Base-by-base conservation (phyloP, 1,140 invertebrate genomes). In the Thaumatotibia leucotreta region DNA sequence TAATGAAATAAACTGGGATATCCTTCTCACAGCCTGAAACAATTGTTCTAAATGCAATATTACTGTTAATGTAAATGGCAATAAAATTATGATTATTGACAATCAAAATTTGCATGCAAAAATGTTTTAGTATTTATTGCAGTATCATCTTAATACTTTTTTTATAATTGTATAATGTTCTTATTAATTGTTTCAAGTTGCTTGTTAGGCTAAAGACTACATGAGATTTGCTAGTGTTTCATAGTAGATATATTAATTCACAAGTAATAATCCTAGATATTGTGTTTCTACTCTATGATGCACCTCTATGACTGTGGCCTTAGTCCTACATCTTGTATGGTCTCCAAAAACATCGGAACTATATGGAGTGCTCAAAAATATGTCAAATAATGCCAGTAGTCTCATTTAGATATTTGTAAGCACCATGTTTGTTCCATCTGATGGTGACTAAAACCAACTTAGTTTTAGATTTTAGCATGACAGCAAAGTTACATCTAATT, bases 1-100 rank as follows among this genome's bases (percentile, higher is more conserved):
- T 78, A 95, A 95, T 69, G 93, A 93, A 75, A 95, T 96, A 64
- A 93, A 96, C 81, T 96, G 96, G 96, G 95, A 96, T 80, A 86
- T 90, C 67, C 77, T 92, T 65, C 73, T 91, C 14, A 75, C 82
- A 17, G 52, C 68, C 63, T 72, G 61, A 70, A 68, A 61, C 66
- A 45, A 8, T 58, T 10, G 11, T 24, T 23, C 39, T 45, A 45
- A 27, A 31, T 58, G 52, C 52, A 58, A 58, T 52, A 52, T 31
- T 24, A 58, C 52, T 27, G 23, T 58, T 14, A 58, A 27, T 14
- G 4, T 58, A 45, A 45, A 45, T 58, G 11, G 52, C 52, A 58
- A 58, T 27, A 58, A 14, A 54, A 58, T 31, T 58, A 58, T 14
- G 24, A 58, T 5, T 31, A 58, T 58, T 31, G n/a, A 58, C 24